Conservation (phyloP, 1,140 invertebrate species). For the Lepidotrigona ventralis region DNA sequence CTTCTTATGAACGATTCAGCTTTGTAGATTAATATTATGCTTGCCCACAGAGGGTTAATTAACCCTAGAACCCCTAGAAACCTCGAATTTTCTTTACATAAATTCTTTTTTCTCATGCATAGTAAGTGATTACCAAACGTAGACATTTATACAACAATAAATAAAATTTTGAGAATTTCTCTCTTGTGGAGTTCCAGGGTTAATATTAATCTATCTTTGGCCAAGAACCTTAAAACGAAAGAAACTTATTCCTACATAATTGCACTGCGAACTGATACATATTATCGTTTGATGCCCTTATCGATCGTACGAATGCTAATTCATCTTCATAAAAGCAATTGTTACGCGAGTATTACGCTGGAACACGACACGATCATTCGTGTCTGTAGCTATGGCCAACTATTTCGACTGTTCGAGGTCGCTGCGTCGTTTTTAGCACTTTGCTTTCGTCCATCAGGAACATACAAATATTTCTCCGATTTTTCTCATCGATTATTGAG, state of each 20-base stretch:
- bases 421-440: background rate
- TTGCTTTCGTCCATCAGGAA: background rate
- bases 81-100: no score
- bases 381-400: constrained; percentile 13
- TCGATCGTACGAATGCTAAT: constrained; percentile 8
- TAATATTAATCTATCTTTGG: constrained; percentile 3
- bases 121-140: no score
- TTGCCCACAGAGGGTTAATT: no score
- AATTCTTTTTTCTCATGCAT: no score
- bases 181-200: no score
- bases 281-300: background rate
- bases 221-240: constrained; percentile 8
- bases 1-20: no score
- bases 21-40: no score
- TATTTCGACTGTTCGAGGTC: background rate
- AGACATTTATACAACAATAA: no score
- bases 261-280: background rate
- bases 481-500: background rate
- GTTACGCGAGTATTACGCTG: constrained; percentile 53
- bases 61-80: no score
- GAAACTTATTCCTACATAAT: background rate
- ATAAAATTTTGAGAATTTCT: no score
- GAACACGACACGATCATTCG: constrained; percentile 30
- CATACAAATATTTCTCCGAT: background rate
- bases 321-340: constrained; percentile 12